Evolutionary conservation across 2,113 vertebrate genomes (phyloP).

Genomic region (Genyomyrus donnyi): DNA sequence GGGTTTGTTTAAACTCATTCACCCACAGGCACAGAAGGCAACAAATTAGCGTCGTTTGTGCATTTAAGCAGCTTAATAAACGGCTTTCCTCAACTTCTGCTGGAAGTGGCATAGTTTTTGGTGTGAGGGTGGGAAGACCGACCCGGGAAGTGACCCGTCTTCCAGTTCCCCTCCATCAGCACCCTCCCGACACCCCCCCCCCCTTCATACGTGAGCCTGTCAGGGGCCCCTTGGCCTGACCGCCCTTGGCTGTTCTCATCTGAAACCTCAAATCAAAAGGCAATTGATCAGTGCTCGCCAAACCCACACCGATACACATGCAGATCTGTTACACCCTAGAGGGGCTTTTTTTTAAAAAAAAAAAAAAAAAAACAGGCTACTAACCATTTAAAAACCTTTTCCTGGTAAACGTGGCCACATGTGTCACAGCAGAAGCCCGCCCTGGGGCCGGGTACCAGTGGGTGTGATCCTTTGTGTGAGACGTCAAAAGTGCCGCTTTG

Average conservation of each 20-base stretch:
- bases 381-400: neutral
- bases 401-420: slow-evolving; percentile 29
- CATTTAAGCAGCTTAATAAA: neutral
- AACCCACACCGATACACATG: neutral
- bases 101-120: neutral
- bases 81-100: neutral
- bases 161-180: neutral
- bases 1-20: slow-evolving; percentile 33
- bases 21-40: neutral
- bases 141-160: neutral
- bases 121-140: neutral
- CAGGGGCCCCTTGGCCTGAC: neutral
- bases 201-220: neutral
- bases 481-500: slow-evolving; percentile 37
- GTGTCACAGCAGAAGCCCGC: slow-evolving; percentile 12
- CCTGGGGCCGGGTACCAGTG: slow-evolving; percentile 18
- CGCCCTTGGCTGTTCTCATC: neutral
- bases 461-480: slow-evolving; percentile 9
- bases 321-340: neutral
- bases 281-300: neutral
- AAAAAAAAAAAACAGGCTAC: neutral
- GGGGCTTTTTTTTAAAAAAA: neutral
- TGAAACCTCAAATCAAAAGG: neutral
- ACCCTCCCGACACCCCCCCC: neutral
- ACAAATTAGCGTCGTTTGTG: neutral